phyloP scores from a whole-genome alignment of 2,888 invertebrate species.

The Metacarcinus magister region DNA sequence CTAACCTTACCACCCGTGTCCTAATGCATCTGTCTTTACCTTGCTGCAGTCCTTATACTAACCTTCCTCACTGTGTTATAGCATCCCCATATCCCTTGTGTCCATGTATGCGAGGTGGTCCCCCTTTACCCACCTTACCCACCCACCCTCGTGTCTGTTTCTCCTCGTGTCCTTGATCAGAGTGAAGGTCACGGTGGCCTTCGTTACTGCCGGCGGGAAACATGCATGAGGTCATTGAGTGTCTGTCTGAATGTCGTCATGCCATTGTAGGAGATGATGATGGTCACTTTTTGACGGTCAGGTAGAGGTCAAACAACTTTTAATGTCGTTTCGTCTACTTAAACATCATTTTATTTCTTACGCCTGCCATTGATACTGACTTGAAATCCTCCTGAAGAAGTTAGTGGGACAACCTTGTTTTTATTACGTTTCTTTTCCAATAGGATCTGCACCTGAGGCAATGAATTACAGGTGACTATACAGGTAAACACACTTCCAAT shows the following conservation, averaged over 20 bases:
- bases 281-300: not conserved
- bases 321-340: not conserved
- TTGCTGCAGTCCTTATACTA: no score
- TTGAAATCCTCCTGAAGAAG: no score
- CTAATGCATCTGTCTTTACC: no score
- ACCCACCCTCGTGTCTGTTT: no score
- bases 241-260: not conserved
- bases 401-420: no score
- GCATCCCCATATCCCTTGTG: no score
- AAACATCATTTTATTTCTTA: no score
- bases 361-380: no score
- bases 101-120: no score
- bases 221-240: not conserved
- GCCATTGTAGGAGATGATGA: not conserved
- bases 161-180: no score
- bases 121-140: no score
- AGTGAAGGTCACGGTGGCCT: not conserved
- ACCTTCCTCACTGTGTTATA: no score
- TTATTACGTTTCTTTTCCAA: not conserved
- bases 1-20: not conserved
- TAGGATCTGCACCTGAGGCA: not conserved
- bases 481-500: not conserved
- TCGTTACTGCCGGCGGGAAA: not conserved
- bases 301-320: not conserved
- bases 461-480: not conserved